Evolutionary conservation across 2,113 vertebrate species (phyloP), one percentile per base, ranked within the genome.

Genomic region (Verasper variegatus): DNA sequence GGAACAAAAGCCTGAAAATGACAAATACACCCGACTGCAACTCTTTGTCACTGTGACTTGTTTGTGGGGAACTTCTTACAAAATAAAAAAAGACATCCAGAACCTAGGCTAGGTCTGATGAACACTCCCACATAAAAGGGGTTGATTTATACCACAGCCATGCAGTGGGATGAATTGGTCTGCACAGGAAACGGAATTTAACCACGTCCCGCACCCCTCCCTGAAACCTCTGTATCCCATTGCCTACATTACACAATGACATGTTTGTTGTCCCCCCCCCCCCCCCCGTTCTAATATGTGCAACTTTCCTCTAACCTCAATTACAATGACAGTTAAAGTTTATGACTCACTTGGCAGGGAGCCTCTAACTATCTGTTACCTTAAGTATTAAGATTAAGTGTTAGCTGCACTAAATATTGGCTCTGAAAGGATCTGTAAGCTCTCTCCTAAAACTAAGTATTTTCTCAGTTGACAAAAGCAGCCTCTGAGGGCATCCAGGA

Each of bases 121-220:
- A 80, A 81, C 76, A 86, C 73, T 71, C 74, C 69, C 40, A 85
- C 81, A 92, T 78, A 87, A 24, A 78, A 90, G 66, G 68, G 76
- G 52, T 14, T 59, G 71, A 67, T 69, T 78, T 68, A 68, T 12
- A 71, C 78, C 89, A 78, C 88, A 93, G 80, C 35, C 83, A 81
- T 37, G 57, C 73, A 62, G 81, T 87, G 86, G 84, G 86, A 90
- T 87, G 90, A 90, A 84, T 81, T 45, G 66, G 56, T 80, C 68
- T 61, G 56, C 21, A 66, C 78, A 86, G 88, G 78, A 92, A 84
- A 84, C 88, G 42, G 78, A 83, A 74, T 75, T 76, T 59, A 70
- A 90, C 88, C 86, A 83, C 76, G 8, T 74, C 88, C 78, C 76
- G 71, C 71, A 82, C 68, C 77, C 55, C 74, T 87, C 68, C 72